Evolutionary conservation across 2,113 vertebrate species (phyloP).

Genomic region (Scortum barcoo): DNA sequence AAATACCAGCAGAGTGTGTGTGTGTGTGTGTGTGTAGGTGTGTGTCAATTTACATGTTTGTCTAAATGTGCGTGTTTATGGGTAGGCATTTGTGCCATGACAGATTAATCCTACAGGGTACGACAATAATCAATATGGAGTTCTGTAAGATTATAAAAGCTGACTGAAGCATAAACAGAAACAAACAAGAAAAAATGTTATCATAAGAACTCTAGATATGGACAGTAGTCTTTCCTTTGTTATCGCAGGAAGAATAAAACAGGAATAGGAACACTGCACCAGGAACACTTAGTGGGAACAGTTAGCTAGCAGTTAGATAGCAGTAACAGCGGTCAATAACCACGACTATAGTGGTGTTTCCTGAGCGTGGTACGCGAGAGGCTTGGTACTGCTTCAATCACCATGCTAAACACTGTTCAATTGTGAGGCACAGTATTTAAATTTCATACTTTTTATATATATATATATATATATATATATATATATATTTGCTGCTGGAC

Average conservation of each 20-base stretch:
- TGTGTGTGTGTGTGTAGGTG: slow-evolving; percentile 31
- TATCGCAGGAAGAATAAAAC: not conserved
- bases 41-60: slow-evolving; percentile 35
- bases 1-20: slow-evolving; percentile 58
- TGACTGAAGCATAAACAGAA: slow-evolving; percentile 40
- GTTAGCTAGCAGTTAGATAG: not conserved
- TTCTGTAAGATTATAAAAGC: slow-evolving; percentile 29
- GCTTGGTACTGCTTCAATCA: too few species aligned
- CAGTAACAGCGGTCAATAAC: not conserved
- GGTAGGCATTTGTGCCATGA: slow-evolving; percentile 44
- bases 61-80: slow-evolving; percentile 41
- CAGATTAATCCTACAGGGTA: slow-evolving; percentile 30
- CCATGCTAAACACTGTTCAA: too few species aligned
- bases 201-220: not conserved
- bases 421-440: too few species aligned
- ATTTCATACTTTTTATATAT: too few species aligned
- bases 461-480: too few species aligned
- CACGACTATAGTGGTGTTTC: too few species aligned
- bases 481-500: too few species aligned
- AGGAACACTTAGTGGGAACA: not conserved
- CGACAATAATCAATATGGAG: slow-evolving; percentile 36
- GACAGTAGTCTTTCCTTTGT: not conserved
- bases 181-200: not conserved
- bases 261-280: not conserved
- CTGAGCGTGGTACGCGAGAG: not conserved